These are phyloP conservation scores for Melipona quadrifasciata DNA, from an alignment of 1,140 invertebrate genomes.

Conservation along the genomic window DNA sequence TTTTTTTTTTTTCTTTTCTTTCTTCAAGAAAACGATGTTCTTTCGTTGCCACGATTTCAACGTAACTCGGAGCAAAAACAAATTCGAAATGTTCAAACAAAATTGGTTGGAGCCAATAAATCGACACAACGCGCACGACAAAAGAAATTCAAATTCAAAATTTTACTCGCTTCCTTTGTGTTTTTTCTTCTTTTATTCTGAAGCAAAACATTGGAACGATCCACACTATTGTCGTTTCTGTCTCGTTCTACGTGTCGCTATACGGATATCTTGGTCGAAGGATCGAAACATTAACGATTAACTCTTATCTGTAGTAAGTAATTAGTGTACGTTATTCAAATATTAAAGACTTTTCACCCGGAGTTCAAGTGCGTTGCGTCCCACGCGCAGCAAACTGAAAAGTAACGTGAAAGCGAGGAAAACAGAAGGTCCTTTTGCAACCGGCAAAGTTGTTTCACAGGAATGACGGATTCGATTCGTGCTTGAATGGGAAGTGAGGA, in stretches of 20 bases:
- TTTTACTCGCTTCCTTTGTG: not conserved
- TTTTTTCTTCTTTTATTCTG: not conserved
- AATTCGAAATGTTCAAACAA: not conserved
- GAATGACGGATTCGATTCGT: conserved; percentile 9
- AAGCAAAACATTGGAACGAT: conserved; percentile 33
- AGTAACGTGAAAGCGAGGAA: not conserved
- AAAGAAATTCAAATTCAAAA: not conserved
- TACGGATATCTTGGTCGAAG: conserved; percentile 55
- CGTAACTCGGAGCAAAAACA: conserved; percentile 24
- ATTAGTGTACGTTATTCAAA: conserved; percentile 38
- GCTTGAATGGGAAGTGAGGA: not conserved
- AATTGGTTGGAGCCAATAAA: not conserved
- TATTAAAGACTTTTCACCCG: conserved; percentile 16
- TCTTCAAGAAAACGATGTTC: not conserved
- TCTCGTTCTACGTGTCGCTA: conserved; percentile 50
- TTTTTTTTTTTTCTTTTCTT: not conserved
- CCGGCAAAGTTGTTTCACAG: not conserved
- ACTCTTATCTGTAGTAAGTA: conserved; percentile 42
- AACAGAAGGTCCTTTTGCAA: not conserved
- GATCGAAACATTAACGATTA: conserved; percentile 51
- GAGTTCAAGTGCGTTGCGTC: not conserved
- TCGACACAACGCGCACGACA: not conserved
- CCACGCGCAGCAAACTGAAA: not conserved
- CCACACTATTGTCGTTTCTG: conserved; percentile 53
- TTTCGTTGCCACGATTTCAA: conserved; percentile 54